Conservation (phyloP, 2,888 invertebrate species). For the Polymixis lichenea region DNA sequence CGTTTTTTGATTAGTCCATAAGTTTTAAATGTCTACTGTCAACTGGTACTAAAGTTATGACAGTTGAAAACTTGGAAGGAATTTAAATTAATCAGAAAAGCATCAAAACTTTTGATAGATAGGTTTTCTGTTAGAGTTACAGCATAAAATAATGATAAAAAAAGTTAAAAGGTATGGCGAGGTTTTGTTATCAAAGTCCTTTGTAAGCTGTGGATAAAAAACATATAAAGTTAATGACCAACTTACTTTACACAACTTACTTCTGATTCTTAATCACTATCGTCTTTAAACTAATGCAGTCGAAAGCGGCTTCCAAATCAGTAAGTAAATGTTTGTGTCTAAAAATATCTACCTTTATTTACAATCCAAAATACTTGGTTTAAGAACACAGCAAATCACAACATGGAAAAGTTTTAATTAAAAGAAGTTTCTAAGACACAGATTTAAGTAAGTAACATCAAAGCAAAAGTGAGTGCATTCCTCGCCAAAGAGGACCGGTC, state of each 20-base stretch:
- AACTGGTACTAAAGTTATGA: neutral
- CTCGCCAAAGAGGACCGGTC: conserved; percentile 63
- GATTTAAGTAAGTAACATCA: conserved; percentile 27
- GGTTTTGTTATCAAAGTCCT: neutral
- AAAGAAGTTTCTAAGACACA: conserved; percentile 14
- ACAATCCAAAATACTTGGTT: conserved; percentile 23
- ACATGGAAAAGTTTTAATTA: neutral
- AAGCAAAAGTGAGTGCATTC: conserved; percentile 70
- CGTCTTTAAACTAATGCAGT: conserved; percentile 19
- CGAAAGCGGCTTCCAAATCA: conserved; percentile 13
- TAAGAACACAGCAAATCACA: conserved; percentile 19
- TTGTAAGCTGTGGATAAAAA: neutral
- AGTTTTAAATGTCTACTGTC: neutral
- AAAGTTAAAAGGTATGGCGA: neutral
- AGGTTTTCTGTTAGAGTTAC: neutral
- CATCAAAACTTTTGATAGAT: neutral
- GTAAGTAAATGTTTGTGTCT: conserved; percentile 22
- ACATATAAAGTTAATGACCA: conserved; percentile 15
- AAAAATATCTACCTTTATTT: conserved; percentile 22
- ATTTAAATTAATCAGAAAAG: neutral
- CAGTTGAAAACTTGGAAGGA: neutral
- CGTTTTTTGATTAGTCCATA: conserved; percentile 9
- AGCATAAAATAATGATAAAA: neutral
- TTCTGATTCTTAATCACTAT: too few species aligned
- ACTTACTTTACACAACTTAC: neutral